Percentiles rank a stretch among this genome's conserved stretches.
These are phyloP conservation scores for Rhagium mordax DNA, from an alignment of 2,888 invertebrate species.

Conservation along the genomic window DNA sequence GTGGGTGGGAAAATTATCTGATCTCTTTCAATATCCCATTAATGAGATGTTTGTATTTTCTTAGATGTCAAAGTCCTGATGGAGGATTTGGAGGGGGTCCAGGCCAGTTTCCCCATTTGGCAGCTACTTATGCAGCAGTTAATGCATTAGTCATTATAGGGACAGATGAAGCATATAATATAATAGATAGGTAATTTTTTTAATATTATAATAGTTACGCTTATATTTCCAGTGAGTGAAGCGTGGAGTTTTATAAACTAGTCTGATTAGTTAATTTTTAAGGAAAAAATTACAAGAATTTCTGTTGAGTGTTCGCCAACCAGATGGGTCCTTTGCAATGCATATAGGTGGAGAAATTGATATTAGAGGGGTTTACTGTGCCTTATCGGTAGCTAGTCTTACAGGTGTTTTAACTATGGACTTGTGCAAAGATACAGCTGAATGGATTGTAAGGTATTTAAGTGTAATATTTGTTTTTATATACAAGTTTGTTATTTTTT, in stretches of 20 bases:
- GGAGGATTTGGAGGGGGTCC: conserved; percentile 98
- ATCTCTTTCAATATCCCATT: too few relatives aligned
- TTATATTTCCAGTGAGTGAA: neutral
- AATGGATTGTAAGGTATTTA: conserved; percentile 86
- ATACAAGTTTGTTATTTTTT: neutral
- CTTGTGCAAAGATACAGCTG: conserved; percentile 88
- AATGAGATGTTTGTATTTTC: conserved; percentile 45
- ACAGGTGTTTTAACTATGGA: conserved; percentile 84
- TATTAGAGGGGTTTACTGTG: conserved; percentile 97
- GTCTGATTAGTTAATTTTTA: conserved; percentile 47
- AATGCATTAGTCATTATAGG: conserved; percentile 94
- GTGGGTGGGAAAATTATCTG: too few relatives aligned
- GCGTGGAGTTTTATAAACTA: conserved; percentile 12
- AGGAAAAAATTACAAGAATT: conserved; percentile 82
- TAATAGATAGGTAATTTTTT: conserved; percentile 82
- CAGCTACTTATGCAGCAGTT: conserved; percentile 97
- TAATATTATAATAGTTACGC: neutral
- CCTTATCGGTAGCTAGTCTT: conserved; percentile 89
- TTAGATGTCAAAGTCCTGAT: conserved; percentile 81
- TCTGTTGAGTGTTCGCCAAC: conserved; percentile 82
- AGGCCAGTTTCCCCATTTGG: conserved; percentile 92
- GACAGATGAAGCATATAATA: conserved; percentile 82
- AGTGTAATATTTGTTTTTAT: neutral
- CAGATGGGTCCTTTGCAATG: conserved; percentile 93
- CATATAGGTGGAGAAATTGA: conserved; percentile 95